Evolutionary conservation across 2,888 invertebrate species (phyloP).

Genomic region (Dione juno): DNA sequence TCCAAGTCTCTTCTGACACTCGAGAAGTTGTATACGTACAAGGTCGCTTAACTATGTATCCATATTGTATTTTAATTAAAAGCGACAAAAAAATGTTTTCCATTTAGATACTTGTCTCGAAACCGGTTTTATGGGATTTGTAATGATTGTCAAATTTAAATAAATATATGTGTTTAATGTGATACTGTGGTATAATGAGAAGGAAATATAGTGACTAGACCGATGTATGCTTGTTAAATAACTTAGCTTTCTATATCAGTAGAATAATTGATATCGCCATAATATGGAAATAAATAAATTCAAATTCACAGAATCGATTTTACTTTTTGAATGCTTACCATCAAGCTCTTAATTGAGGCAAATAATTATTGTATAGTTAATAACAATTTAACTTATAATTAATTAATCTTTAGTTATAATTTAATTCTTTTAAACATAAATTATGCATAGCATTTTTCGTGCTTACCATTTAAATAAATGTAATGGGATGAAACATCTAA

Average conservation of each 20-base stretch:
- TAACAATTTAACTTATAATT: background rate
- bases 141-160: conserved; percentile 20
- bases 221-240: conserved; percentile 19
- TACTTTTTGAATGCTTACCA: conserved; percentile 11
- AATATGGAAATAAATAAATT: conserved; percentile 30
- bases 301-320: conserved; percentile 26
- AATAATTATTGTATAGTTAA: background rate
- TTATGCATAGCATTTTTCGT: background rate
- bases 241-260: conserved; percentile 31
- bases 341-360: background rate
- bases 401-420: background rate
- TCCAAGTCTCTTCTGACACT: conserved; percentile 9
- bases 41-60: background rate
- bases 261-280: conserved; percentile 24
- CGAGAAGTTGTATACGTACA: conserved; percentile 5
- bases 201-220: background rate
- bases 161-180: conserved; percentile 10
- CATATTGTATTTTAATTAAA: conserved; percentile 13
- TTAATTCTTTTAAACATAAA: background rate
- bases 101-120: conserved; percentile 7
- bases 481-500: background rate
- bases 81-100: background rate
- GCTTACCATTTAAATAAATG: too few species aligned
- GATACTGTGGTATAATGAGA: conserved; percentile 10
- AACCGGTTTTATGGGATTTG: conserved; percentile 23